Evolutionary conservation across 2,888 invertebrate species (phyloP), one percentile per base, ranked within the genome.

Genomic region (Aleiodes alternator): DNA sequence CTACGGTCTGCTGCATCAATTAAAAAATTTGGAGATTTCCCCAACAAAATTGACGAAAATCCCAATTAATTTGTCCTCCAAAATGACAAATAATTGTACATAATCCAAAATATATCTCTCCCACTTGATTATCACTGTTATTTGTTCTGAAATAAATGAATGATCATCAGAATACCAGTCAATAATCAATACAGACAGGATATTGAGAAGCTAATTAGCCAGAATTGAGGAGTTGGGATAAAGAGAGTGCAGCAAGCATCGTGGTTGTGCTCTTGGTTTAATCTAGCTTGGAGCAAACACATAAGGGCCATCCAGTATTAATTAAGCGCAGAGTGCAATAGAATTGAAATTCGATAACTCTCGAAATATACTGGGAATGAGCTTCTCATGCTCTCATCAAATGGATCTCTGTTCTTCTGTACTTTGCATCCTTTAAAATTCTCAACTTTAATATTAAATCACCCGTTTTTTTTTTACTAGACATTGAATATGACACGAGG

Each of bases 1-100:
- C 74, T 7, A 68, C 50, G 48, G 34, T 50, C 68, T 77, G 23
- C 71, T 76, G 78, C 80, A 77, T 77, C 72, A 59, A 72, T 70
- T 23, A 23, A 51, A 8, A 69, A 12, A 43, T 48, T 55, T 11
- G 6, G 23, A 23, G 23, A 48, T 64, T 48, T 23, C 43, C 48
- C 16, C 23, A 11, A 7, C 43, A 9, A 64, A 43, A 16, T 48
- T 16, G 0, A 8, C 0, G 8, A 55, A 43, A 48, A 23, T 48
- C 48, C 16, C 38, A 43, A 64, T 55, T 75, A 34, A 11, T 61
- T 8, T 11, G 3, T 34, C 7, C 23, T 11, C 48, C 7, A 16
- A 8, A 7, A 29, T 43, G 43, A 53, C 50, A n/a, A 56, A 23
- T 29, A 14, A 34, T n/a, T 1, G 7, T 9, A 11, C 12, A 23